These are phyloP conservation scores for Theristicus caerulescens DNA, from an alignment of 2,113 vertebrate species.

Conservation along the genomic window DNA sequence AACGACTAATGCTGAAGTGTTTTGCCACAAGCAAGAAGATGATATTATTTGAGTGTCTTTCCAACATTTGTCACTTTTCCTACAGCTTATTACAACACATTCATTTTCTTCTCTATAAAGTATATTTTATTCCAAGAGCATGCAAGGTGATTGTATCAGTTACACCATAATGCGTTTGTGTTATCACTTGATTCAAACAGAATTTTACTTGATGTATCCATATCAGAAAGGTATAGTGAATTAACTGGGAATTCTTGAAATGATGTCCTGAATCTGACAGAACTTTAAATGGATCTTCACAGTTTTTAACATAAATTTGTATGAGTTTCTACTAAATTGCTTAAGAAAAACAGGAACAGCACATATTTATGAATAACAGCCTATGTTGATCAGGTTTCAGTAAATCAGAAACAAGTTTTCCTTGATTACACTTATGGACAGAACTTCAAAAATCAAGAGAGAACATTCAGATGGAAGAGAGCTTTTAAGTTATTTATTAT, in stretches of 20 bases:
- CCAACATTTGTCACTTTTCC: neutral
- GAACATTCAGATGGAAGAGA: neutral
- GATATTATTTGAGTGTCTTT: neutral
- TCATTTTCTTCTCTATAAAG: neutral
- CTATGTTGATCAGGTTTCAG: neutral
- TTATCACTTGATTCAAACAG: neutral
- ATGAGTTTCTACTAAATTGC: neutral
- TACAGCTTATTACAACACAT: neutral
- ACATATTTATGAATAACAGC: neutral
- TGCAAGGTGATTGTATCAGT: neutral
- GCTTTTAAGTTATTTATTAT: neutral
- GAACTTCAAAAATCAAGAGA: neutral
- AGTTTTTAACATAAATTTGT: neutral
- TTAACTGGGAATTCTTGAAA: neutral
- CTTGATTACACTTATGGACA: neutral
- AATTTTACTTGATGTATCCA: neutral
- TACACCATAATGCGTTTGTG: neutral
- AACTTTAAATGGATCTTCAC: neutral
- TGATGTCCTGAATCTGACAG: neutral
- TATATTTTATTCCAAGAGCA: neutral
- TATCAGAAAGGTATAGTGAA: neutral
- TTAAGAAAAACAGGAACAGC: neutral
- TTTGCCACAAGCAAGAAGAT: neutral
- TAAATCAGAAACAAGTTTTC: neutral
- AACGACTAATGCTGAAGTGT: neutral